These are phyloP conservation scores for Pocota personata DNA, from an alignment of 2,888 invertebrate species.

Conservation along the genomic window DNA sequence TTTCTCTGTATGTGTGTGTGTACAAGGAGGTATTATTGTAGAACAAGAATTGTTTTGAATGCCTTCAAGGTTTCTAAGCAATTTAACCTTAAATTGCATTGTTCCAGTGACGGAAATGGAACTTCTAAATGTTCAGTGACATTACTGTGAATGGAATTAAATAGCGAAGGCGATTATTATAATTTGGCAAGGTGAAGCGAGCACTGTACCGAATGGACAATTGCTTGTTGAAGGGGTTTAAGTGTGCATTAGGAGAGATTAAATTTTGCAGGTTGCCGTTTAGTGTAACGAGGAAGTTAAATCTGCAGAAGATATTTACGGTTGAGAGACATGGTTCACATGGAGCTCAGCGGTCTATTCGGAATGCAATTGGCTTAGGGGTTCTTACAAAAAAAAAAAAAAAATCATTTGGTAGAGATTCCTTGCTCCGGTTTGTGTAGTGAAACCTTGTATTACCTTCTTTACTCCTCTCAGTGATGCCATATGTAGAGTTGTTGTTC, in stretches of 20 bases:
- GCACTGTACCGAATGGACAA: slow-evolving; percentile 10
- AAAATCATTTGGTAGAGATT: no score
- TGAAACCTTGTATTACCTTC: no score
- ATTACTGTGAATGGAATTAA: slow-evolving; percentile 49
- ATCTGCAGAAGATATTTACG: neutral
- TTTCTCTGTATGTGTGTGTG: neutral
- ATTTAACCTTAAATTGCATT: slow-evolving; percentile 65
- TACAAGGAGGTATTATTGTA: neutral
- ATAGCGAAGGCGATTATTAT: slow-evolving; percentile 43
- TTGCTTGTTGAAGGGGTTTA: slow-evolving; percentile 30
- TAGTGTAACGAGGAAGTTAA: neutral
- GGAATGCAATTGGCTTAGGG: no score
- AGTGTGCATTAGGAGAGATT: slow-evolving; percentile 43
- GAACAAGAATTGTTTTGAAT: slow-evolving; percentile 39
- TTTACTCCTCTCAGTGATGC: no score
- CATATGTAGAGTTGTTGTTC: no score
- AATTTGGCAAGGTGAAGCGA: slow-evolving; percentile 40
- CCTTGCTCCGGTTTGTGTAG: no score
- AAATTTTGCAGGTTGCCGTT: slow-evolving; percentile 39
- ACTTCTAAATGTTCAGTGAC: slow-evolving; percentile 25
- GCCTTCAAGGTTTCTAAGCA: slow-evolving; percentile 56
- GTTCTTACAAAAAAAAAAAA: no score
- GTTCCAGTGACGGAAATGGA: slow-evolving; percentile 49
- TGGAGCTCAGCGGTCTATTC: no score
- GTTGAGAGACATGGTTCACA: neutral